Conservation (phyloP, 2,797 vertebrate species). For the Halcyon chelicuti region DNA sequence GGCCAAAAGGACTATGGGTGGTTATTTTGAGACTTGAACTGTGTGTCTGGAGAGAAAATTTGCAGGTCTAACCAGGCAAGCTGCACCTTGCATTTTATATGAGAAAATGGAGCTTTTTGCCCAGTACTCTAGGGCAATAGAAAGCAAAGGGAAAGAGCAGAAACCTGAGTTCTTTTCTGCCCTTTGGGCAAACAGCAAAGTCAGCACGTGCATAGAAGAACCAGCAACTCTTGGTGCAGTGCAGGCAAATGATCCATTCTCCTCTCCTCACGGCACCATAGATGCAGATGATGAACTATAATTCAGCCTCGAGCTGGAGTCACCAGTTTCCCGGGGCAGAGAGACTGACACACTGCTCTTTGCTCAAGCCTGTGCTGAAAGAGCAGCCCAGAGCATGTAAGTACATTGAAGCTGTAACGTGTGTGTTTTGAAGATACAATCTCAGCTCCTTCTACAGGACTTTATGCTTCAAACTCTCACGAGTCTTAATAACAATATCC, state of each 20-base stretch:
- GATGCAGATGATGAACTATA: neutral
- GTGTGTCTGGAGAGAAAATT: neutral
- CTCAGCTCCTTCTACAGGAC: conserved; percentile 34
- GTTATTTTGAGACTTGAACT: neutral
- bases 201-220: neutral
- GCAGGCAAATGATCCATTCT: neutral
- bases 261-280: neutral
- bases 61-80: neutral
- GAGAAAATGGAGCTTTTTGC: neutral
- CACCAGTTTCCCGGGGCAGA: neutral
- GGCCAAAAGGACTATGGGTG: accelerated
- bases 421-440: conserved; percentile 29
- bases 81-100: neutral
- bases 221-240: neutral
- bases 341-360: neutral
- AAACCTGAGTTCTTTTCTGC: neutral
- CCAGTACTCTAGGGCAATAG: neutral
- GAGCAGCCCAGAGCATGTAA: neutral
- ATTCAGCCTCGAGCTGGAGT: neutral
- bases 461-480: conserved; percentile 39
- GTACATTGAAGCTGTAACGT: neutral
- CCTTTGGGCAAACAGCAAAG: neutral
- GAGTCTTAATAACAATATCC: conserved; percentile 56
- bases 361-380: neutral
- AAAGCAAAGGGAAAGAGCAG: neutral